Conservation (phyloP, 2,797 vertebrate genomes). For the Stomatorhinus walkeri region DNA sequence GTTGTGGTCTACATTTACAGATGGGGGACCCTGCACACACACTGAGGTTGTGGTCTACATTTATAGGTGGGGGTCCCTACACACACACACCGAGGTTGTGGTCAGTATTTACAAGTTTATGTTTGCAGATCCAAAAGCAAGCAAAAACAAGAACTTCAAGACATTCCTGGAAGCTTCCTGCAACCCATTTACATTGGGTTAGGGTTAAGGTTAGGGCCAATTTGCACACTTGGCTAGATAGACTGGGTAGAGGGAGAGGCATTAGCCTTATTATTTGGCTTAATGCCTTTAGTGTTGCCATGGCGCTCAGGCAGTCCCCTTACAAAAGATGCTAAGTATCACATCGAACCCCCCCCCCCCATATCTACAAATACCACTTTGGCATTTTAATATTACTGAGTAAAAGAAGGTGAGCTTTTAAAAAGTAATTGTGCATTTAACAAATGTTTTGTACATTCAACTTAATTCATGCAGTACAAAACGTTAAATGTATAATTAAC, state of each 20-base stretch:
- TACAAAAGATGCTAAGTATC: neutral
- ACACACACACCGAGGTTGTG: neutral
- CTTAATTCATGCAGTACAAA: neutral
- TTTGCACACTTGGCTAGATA: neutral
- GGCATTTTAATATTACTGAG: neutral
- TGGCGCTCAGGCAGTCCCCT: neutral
- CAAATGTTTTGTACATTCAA: neutral
- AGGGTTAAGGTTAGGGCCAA: neutral
- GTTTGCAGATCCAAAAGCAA: neutral
- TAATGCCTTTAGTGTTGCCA: neutral
- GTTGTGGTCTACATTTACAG: neutral
- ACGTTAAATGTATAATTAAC: conserved; percentile 1
- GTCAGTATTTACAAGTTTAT: neutral
- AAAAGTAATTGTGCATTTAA: neutral
- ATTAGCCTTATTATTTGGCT: neutral
- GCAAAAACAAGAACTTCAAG: neutral
- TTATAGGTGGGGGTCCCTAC: neutral
- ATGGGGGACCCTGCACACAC: neutral
- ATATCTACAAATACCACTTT: neutral
- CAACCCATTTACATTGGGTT: neutral
- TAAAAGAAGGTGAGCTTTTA: neutral
- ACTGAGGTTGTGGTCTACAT: neutral
- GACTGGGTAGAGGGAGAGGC: neutral
- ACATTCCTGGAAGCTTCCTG: neutral
- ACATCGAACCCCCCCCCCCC: neutral